A percentile compares a stretch with the other conserved stretches of the same genome.
These are phyloP conservation scores for Epinotia ramella DNA, from an alignment of 2,888 invertebrate species.

Conservation along the genomic window DNA sequence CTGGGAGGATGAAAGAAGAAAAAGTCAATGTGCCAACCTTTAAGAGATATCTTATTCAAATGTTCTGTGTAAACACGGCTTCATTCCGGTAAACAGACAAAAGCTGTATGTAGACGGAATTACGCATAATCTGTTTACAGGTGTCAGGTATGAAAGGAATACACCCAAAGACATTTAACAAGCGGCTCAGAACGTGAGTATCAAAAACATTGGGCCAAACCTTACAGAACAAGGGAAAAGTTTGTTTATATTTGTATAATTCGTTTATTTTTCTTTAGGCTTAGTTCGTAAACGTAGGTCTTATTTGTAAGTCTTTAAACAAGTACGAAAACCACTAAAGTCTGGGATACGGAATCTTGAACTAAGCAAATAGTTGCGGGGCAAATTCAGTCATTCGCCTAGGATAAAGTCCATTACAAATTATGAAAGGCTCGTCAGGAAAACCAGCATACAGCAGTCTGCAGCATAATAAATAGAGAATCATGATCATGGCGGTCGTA, in stretches of 20 bases:
- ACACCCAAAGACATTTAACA: constrained; percentile 13
- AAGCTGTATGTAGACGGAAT: constrained; percentile 11
- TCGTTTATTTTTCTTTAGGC: background rate
- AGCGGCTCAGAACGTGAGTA: constrained; percentile 23
- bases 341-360: too few relatives aligned
- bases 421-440: too few relatives aligned
- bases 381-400: background rate
- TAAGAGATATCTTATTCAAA: background rate
- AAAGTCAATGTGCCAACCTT: background rate
- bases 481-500: too few relatives aligned
- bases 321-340: background rate
- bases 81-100: constrained; percentile 25
- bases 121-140: constrained; percentile 35
- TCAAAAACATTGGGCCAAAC: constrained; percentile 8
- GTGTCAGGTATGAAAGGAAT: constrained; percentile 33
- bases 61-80: constrained; percentile 4
- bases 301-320: background rate
- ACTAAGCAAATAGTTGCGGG: background rate
- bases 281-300: background rate
- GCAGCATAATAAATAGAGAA: too few relatives aligned
- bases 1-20: background rate
- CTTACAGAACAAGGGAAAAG: background rate
- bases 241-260: background rate
- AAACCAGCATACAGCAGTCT: too few relatives aligned
- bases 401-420: too few relatives aligned